Evolutionary conservation across 2,797 vertebrate genomes (phyloP).

Genomic region (Anabas testudineus): DNA sequence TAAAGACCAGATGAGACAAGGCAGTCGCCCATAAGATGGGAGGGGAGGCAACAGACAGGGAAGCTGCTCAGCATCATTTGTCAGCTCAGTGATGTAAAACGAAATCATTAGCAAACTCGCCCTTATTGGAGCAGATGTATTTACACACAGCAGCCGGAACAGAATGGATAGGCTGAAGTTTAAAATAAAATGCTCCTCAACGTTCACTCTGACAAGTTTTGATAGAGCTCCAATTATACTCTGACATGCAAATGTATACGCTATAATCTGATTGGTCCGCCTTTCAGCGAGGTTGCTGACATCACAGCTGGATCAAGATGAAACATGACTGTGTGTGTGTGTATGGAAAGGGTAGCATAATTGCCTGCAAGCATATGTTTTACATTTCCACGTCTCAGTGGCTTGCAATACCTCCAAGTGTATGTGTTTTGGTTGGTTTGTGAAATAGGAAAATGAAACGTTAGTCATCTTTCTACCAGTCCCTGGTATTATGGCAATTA

Average conservation of each 20-base stretch:
- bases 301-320: slow-evolving; percentile 2
- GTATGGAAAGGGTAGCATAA: not conserved
- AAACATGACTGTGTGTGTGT: not conserved
- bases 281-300: not conserved
- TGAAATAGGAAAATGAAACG: slow-evolving; percentile 20
- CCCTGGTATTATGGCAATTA: slow-evolving; percentile 1
- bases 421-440: slow-evolving; percentile 14
- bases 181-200: slow-evolving; percentile 25
- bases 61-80: slow-evolving; percentile 46
- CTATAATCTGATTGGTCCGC: not conserved
- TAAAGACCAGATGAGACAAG: slow-evolving; percentile 35
- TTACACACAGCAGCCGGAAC: slow-evolving; percentile 35
- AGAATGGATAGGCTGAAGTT: slow-evolving; percentile 28
- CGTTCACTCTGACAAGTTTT: slow-evolving; percentile 4
- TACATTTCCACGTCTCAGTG: slow-evolving; percentile 4
- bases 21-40: slow-evolving; percentile 26
- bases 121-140: slow-evolving; percentile 35
- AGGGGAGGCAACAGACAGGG: slow-evolving; percentile 27
- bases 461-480: slow-evolving; percentile 19
- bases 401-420: not conserved
- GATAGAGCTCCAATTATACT: slow-evolving; percentile 2
- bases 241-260: not conserved
- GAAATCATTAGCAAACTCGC: slow-evolving; percentile 34
- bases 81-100: slow-evolving; percentile 53
- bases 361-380: not conserved